Evolutionary conservation across 1,140 invertebrate genomes (phyloP).

Genomic region (Drosophila asahinai): DNA sequence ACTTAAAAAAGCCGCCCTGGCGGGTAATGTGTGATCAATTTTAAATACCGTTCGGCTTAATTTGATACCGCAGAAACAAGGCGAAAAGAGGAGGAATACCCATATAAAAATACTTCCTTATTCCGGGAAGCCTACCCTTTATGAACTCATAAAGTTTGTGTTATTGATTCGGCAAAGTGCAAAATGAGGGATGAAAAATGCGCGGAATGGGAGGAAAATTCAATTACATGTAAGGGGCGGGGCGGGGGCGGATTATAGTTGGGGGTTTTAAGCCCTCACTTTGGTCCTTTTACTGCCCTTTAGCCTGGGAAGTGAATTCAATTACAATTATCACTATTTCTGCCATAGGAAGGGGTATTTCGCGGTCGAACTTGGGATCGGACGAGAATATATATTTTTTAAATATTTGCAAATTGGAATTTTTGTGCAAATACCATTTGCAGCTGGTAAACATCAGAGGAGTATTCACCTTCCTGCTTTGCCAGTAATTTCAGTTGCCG

Average conservation of each 20-base stretch:
- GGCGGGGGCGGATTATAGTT: background rate
- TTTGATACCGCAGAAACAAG: background rate
- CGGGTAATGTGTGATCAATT: slow-evolving; percentile 1
- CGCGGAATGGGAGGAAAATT: slow-evolving; percentile 6
- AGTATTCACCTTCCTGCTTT: slow-evolving; percentile 3
- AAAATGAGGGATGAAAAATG: slow-evolving; percentile 1
- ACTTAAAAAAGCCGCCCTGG: background rate
- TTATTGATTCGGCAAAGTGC: slow-evolving; percentile 24
- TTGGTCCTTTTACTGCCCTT: background rate
- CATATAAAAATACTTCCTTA: too few relatives aligned
- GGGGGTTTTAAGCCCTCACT: slow-evolving; percentile 7
- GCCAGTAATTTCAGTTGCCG: slow-evolving; percentile 21
- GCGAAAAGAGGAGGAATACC: background rate
- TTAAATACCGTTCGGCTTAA: slow-evolving; percentile 4
- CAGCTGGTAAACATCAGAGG: slow-evolving; percentile 14
- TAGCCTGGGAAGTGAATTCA: background rate
- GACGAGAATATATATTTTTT: background rate
- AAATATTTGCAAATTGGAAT: slow-evolving; percentile 47
- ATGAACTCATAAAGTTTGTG: slow-evolving; percentile 13
- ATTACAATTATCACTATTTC: slow-evolving; percentile 9
- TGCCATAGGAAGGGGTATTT: background rate
- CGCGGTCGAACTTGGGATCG: background rate
- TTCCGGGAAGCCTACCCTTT: background rate
- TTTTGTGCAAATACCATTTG: slow-evolving; percentile 49
- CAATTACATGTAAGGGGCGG: slow-evolving; percentile 13